Base-by-base conservation (phyloP, 2,888 invertebrate genomes). In the Fabriciana adippe region DNA sequence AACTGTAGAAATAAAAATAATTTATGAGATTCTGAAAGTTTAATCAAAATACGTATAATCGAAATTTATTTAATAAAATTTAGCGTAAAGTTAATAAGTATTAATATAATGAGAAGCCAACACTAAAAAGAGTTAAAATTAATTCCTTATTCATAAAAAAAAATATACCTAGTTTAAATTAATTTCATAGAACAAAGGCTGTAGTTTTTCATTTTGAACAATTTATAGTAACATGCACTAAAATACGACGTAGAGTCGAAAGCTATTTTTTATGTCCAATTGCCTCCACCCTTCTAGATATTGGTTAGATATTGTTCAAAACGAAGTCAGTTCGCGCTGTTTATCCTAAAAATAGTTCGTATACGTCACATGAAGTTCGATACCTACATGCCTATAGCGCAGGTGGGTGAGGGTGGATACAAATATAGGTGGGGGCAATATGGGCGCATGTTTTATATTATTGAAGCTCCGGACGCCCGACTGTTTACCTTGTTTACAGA, bases 401-500 rank as follows among this genome's bases (percentile, higher is more conserved):
- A 78, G 78, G 81, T 80, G 77, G 79, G 75, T 70, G 80, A 77
- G 79, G 82, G 82, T 75, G 73, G 84, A 70, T 74, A 77, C 82
- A 82, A 80, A 84, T 81, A 83, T 80, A 83, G 81, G 79, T 80
- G 82, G 84, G 75, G 78, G 81, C 72, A 81, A 84, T 86, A 82
- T 80, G 82, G 79, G 80, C 79, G 79, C 84, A 85, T 89, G 88
- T 89, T 90, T 90, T 90, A 89, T 90, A 90, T 90, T 91, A 91
- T 90, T 91, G 88, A 88, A 83, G 85, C 80, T 79, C 80, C 81
- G 80, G 59, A 59, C 59, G 82, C 78, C 79, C 78, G 75, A 74
- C 76, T 73, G 80, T 80, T 86, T 86, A 85, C 89, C 88, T 87
- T 91, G 88, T 72, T 72, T 72, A 72, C 67, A 67, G 71, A 61